Evolutionary conservation across 2,797 vertebrate species (phyloP), one percentile per base, ranked within the genome.

Genomic region (Hozukius guyotensis): DNA sequence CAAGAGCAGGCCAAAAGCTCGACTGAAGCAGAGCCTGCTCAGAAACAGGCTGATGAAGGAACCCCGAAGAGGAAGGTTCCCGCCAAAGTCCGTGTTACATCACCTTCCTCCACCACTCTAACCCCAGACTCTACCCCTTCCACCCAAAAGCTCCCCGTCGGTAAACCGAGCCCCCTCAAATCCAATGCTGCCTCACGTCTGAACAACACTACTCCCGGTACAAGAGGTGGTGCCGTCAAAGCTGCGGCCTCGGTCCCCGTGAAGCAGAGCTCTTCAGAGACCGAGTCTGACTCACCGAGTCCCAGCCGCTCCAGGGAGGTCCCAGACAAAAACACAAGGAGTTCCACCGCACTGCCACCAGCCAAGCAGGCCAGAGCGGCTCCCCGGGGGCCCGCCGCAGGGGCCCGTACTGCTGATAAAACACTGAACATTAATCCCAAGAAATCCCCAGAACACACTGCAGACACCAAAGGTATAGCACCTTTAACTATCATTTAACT

Each of bases 401-500:
- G 93, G 76, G 80, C 83, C 67, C 14, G 70, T 16, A 10, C 8
- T 25, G 6, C 61, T 31, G 77, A 84, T 2, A 92, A 83, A 14
- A 4, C 69, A 29, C 81, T 52, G 2, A 94, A 91, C 52, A 84
- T n/a, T 1, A 82, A 86, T 14, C 38, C 62, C 25, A 96, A 91
- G 10, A 93, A 74, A 34, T 71, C 87, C 1, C 88, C 87, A 29
- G 88, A 88, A 60, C 85, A 60, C 25, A 25, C 81, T 25, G 25
- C 62, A 29, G 89, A 94, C 52, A 80, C 83, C 25, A 96, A 94
- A 95, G 95, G 96, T 96, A 94, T n/a, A 0, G 1, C 12, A 12
- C 4, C 18, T 22, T 27, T 25, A 24, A 14, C 10, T 53, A 3
- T 67, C 8, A n/a, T 56, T 68, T 49, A 57, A 9, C 10, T 64